These are phyloP conservation scores for Cassiopea andromeda DNA, from an alignment of 30 jellyfish, hydroid and myxozoan genomes.

Conservation along the genomic window DNA sequence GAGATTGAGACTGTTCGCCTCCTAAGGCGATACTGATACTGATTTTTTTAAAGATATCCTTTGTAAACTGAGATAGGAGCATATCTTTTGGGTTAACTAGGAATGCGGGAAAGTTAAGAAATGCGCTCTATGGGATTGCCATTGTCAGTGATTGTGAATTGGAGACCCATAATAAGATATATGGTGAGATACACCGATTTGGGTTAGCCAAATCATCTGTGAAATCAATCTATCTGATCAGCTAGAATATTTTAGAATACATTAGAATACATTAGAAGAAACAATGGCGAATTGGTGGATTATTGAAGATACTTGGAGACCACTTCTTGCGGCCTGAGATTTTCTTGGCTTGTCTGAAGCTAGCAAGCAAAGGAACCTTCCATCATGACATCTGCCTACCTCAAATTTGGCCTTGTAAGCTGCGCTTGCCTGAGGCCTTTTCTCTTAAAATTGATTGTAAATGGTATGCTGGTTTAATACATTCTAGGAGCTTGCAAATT, in stretches of 20 bases:
- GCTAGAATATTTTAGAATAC: neutral
- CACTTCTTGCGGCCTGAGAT: slow-evolving; percentile 6
- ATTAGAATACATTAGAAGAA: too few species aligned
- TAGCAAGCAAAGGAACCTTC: too few species aligned
- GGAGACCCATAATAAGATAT: neutral
- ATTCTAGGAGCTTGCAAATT: too few species aligned
- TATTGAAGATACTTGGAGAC: neutral
- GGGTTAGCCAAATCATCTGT: neutral
- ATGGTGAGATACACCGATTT: neutral
- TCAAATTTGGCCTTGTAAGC: neutral
- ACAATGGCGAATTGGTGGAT: slow-evolving; percentile 1
- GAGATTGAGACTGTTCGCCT: neutral
- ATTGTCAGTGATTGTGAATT: neutral
- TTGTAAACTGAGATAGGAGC: neutral
- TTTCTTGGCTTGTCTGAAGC: too few species aligned
- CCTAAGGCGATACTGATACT: neutral
- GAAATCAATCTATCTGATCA: slow-evolving; percentile 6
- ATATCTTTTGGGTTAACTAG: neutral
- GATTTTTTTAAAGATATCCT: neutral
- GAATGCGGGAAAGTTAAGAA: neutral
- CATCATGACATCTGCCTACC: neutral
- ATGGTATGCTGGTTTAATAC: neutral
- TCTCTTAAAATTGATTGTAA: neutral
- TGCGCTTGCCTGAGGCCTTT: neutral
- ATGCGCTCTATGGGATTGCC: neutral